A percentile compares a stretch with the other conserved stretches of the same genome.
Conservation (phyloP, 1,140 invertebrate species). For the Sinella curviseta region DNA sequence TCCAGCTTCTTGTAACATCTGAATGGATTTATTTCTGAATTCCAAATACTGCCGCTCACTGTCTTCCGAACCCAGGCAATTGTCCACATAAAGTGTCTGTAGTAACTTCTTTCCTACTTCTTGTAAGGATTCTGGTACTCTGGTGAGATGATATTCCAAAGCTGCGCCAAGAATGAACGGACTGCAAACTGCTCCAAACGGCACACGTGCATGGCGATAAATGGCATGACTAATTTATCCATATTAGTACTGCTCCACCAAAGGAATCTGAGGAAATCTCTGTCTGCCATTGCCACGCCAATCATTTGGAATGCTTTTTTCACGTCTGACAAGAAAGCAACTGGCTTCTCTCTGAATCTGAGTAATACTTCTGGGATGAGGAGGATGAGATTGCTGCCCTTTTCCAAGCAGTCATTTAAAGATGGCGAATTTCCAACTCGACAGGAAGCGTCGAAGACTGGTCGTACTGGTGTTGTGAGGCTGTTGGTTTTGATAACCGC, state of each 20-base stretch:
- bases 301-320: constrained; percentile 17
- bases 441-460: neutral
- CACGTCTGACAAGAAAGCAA: neutral
- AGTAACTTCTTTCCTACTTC: neutral
- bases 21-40: neutral
- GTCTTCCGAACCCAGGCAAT: neutral
- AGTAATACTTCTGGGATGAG: neutral
- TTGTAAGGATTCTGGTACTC: neutral
- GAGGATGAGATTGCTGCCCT: neutral
- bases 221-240: neutral
- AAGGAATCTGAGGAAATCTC: neutral
- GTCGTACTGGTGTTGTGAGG: neutral
- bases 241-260: neutral
- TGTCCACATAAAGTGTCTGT: constrained; percentile 1
- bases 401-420: neutral
- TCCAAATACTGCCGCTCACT: neutral
- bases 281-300: neutral
- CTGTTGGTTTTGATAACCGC: neutral
- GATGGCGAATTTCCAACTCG: neutral
- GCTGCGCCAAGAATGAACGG: neutral
- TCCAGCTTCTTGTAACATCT: neutral
- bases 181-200: constrained; percentile 1
- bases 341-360: neutral
- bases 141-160: neutral
- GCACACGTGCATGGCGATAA: neutral